These are phyloP conservation scores for Dryomyza anilis DNA, from an alignment of 2,888 invertebrate genomes.

Conservation along the genomic window DNA sequence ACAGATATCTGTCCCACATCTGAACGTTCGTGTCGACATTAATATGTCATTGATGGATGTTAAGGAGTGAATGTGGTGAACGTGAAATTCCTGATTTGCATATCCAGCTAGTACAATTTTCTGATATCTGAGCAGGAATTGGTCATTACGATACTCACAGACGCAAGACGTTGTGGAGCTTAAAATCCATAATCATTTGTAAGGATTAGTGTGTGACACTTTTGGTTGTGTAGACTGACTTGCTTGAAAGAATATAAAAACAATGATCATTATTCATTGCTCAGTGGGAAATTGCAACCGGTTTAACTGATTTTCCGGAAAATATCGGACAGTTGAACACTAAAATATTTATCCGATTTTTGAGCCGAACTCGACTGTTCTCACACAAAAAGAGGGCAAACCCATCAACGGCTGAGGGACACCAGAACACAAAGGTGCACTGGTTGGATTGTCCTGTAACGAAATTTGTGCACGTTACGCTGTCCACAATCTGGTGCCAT, in stretches of 20 bases:
- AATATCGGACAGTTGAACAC: not conserved
- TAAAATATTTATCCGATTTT: constrained; percentile 15
- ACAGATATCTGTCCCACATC: constrained; percentile 17
- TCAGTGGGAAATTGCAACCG: not conserved
- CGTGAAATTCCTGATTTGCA: constrained; percentile 24
- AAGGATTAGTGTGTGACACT: constrained; percentile 18
- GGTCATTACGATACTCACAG: no score
- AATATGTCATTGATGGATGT: constrained; percentile 32
- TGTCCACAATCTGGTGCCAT: no score
- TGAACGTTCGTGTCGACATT: constrained; percentile 17
- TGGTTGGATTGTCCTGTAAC: constrained; percentile 17
- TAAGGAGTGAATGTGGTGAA: not conserved
- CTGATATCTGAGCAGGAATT: not conserved
- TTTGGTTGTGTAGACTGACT: not conserved
- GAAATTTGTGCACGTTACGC: no score
- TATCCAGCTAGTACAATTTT: constrained; percentile 3
- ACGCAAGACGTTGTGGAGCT: not conserved
- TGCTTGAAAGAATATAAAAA: not conserved
- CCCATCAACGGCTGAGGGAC: constrained; percentile 22
- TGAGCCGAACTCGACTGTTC: constrained; percentile 10
- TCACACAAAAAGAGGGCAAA: constrained; percentile 22
- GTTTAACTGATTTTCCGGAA: not conserved
- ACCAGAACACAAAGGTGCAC: not conserved
- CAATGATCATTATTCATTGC: constrained; percentile 3
- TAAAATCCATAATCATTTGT: constrained; percentile 19